These are phyloP conservation scores for Pluvianellus socialis DNA, from an alignment of 2,113 vertebrate genomes.

Conservation along the genomic window DNA sequence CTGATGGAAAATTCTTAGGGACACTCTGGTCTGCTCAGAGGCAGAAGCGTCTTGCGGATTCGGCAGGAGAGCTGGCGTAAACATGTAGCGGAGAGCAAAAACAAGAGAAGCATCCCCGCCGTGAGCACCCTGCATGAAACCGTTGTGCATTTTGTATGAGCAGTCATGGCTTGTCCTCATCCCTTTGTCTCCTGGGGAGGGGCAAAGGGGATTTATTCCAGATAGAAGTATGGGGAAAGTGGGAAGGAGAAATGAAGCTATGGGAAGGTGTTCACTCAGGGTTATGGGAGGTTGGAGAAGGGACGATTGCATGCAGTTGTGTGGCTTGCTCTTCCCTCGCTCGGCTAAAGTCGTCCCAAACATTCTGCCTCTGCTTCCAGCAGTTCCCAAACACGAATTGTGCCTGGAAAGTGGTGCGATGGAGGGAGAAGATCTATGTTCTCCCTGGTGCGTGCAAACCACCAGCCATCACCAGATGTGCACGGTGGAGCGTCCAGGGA, in stretches of 20 bases:
- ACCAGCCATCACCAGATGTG: fast-evolving
- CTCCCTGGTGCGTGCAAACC: not conserved
- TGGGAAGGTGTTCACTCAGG: not conserved
- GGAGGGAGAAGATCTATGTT: not conserved
- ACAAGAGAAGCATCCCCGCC: not conserved
- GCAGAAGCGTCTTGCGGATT: fast-evolving
- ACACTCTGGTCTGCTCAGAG: not conserved
- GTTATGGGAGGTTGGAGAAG: not conserved
- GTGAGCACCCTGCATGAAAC: not conserved
- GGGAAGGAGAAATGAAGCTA: not conserved
- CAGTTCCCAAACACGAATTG: not conserved
- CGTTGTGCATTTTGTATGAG: fast-evolving
- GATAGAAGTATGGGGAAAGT: no score
- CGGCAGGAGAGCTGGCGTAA: not conserved
- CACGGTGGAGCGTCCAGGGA: not conserved
- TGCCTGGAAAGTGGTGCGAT: not conserved
- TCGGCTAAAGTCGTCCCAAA: not conserved
- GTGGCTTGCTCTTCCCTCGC: not conserved
- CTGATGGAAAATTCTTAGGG: not conserved
- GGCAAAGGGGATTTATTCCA: not conserved
- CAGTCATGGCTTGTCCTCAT: not conserved
- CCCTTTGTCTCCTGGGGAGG: not conserved
- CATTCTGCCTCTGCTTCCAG: fast-evolving
- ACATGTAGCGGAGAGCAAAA: not conserved
- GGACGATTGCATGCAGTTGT: not conserved